These are phyloP conservation scores for Rousettus leschenaultii DNA, from an alignment of 2,113 vertebrate genomes.

Conservation along the genomic window DNA sequence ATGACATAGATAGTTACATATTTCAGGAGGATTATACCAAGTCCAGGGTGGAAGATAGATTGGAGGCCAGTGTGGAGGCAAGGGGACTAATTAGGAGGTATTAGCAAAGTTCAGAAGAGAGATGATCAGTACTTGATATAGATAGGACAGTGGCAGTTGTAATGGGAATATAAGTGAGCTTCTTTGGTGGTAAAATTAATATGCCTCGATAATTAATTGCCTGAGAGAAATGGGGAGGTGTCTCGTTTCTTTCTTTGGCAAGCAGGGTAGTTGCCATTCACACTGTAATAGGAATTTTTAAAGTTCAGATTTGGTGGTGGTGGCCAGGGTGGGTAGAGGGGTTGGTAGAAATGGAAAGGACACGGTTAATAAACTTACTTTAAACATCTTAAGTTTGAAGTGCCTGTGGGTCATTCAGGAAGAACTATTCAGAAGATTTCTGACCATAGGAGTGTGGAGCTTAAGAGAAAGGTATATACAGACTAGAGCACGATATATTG, in stretches of 20 bases:
- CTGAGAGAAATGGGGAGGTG: neutral
- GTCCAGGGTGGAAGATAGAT: neutral
- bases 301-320: neutral
- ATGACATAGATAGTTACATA: neutral
- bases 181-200: neutral
- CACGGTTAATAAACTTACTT: neutral
- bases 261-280: neutral
- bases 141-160: neutral
- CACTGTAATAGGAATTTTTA: neutral
- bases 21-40: neutral
- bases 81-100: neutral
- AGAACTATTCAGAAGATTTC: neutral
- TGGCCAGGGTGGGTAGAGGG: neutral
- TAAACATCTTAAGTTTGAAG: neutral
- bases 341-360: neutral
- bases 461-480: neutral
- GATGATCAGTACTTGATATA: neutral
- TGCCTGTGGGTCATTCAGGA: neutral
- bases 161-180: neutral
- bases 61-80: neutral
- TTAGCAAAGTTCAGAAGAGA: neutral
- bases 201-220: neutral
- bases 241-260: slow-evolving; percentile 3
- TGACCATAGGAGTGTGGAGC: neutral
- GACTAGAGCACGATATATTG: neutral